Conservation (phyloP, 2,797 vertebrate species). For the Lagorchestes hirsutus region DNA sequence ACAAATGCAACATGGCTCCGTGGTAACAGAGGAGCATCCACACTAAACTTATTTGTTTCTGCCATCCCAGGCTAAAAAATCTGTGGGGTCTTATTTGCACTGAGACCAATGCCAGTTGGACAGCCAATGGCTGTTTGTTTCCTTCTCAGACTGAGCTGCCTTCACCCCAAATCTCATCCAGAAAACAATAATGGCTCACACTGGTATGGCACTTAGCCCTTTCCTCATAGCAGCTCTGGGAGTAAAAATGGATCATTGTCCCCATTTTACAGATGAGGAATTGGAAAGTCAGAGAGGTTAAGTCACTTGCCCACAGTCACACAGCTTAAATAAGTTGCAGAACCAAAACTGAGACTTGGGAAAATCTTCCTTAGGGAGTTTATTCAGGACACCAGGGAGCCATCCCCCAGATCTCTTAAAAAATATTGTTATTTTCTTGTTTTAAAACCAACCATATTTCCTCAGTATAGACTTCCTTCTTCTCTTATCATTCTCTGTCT, state of each 20-base stretch:
- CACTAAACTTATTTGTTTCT: not conserved
- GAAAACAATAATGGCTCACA: too few relatives aligned
- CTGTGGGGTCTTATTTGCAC: not conserved
- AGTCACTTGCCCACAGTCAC: not conserved
- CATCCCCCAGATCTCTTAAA: not conserved
- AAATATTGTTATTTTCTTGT: not conserved
- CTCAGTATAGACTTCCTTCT: not conserved
- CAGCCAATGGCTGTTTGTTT: too few relatives aligned
- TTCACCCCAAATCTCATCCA: too few relatives aligned
- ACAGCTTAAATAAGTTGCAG: not conserved
- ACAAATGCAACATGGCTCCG: not conserved
- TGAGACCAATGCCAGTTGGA: not conserved
- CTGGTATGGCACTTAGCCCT: too few relatives aligned
- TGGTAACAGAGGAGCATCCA: not conserved
- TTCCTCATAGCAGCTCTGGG: too few relatives aligned
- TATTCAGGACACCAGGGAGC: not conserved
- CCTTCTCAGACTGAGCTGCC: too few relatives aligned
- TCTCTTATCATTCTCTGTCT: not conserved
- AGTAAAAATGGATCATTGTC: not conserved
- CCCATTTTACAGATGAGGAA: slow-evolving; percentile 35
- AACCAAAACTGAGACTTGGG: too few relatives aligned
- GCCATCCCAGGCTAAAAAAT: not conserved
- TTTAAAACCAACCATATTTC: not conserved
- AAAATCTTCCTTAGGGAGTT: not conserved
- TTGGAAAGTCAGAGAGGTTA: not conserved